phyloP scores from a whole-genome alignment of 1,140 invertebrate species.

The Lanistes nyassanus region DNA sequence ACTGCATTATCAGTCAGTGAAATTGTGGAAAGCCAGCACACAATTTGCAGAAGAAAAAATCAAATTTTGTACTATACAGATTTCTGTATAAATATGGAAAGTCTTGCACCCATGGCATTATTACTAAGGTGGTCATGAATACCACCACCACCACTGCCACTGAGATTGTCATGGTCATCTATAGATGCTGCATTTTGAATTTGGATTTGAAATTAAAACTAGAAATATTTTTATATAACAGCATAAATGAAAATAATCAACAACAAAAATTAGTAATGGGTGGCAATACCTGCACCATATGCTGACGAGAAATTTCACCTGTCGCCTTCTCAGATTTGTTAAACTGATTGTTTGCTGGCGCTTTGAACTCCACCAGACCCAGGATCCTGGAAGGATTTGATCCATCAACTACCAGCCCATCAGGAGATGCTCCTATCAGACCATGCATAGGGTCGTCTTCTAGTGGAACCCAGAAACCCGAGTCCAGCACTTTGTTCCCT shows the following conservation, averaged over 20 bases:
- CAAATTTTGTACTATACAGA: too few species aligned
- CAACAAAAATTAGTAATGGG: background rate
- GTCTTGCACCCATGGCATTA: too few species aligned
- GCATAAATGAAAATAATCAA: background rate
- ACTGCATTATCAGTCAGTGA: too few species aligned
- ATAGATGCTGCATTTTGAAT: too few species aligned
- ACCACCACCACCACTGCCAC: too few species aligned
- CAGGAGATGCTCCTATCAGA: constrained; percentile 51
- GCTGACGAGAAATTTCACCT: constrained; percentile 46
- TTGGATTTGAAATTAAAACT: too few species aligned
- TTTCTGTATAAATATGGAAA: too few species aligned
- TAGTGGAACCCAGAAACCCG: constrained; percentile 45
- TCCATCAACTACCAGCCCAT: constrained; percentile 46
- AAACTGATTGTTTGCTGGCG: constrained; percentile 47
- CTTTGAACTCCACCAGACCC: constrained; percentile 57
- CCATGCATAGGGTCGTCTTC: constrained; percentile 31
- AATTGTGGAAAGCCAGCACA: too few species aligned
- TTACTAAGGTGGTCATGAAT: too few species aligned
- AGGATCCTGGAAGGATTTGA: constrained; percentile 21
- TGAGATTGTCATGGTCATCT: too few species aligned
- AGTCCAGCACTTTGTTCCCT: constrained; percentile 32
- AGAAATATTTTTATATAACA: too few species aligned
- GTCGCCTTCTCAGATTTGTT: background rate
- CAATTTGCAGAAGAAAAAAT: background rate
- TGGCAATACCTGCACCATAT: constrained; percentile 40